Evolutionary conservation across 2,888 invertebrate genomes (phyloP).

Genomic region (Euclidia mi): DNA sequence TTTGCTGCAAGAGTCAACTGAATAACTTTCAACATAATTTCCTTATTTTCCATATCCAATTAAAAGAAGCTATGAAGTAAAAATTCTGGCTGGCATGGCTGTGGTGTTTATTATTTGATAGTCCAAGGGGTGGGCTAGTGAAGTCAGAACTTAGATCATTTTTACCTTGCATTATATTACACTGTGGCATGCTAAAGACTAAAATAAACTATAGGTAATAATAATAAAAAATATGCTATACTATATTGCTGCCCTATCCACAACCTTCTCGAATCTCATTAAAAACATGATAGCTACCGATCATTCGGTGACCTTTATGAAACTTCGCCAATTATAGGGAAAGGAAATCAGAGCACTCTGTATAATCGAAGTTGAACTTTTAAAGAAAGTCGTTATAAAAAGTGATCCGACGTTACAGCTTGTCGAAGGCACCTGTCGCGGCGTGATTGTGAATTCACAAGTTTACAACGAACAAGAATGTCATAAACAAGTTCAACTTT

Average conservation of each 20-base stretch:
- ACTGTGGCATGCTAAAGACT: no score
- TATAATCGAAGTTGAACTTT: slow-evolving; percentile 67
- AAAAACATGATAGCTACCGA: slow-evolving; percentile 38
- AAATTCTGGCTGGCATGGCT: no score
- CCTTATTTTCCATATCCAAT: no score
- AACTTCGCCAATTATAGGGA: slow-evolving; percentile 52
- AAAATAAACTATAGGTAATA: no score
- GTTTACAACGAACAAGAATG: slow-evolving; percentile 55
- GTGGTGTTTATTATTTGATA: no score
- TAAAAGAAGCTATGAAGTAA: no score
- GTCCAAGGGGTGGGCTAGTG: no score
- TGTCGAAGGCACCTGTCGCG: slow-evolving; percentile 79
- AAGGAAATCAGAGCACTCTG: slow-evolving; percentile 63
- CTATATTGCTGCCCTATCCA: not conserved
- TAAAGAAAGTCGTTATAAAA: slow-evolving; percentile 69
- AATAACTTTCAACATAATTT: no score
- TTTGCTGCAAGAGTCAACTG: no score
- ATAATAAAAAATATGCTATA: no score
- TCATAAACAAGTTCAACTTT: slow-evolving; percentile 54
- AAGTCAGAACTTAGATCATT: no score
- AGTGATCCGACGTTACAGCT: slow-evolving; percentile 70
- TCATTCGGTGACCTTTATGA: slow-evolving; percentile 49
- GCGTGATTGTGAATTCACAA: slow-evolving; percentile 79
- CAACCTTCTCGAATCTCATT: slow-evolving; percentile 33
- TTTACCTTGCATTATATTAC: no score